Evolutionary conservation across 2,797 vertebrate species (phyloP), one percentile per base, ranked within the genome.

Genomic region (Sparus aurata): DNA sequence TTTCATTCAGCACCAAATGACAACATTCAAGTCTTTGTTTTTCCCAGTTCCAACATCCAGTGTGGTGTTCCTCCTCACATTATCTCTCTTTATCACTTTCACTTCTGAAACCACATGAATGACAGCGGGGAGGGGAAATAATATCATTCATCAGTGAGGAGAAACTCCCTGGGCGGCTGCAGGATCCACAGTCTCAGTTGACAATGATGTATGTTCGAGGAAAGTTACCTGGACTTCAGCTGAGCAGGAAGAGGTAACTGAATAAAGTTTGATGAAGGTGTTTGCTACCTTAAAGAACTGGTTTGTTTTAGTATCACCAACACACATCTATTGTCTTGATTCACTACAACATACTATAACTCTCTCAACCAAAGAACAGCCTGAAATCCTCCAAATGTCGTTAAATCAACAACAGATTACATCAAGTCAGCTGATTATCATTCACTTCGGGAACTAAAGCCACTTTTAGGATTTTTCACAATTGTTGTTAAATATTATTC

Each of bases 131-230:
- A 77, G 75, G 53, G 12, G 64, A 41, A 62, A 55, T 82, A 77
- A 87, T 75, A 66, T 75, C 58, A 81, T 85, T 69, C 70, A 58
- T 59, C 68, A n/a, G 65, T 10, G 78, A 43, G n/a, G 55, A 69
- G 67, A 55, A 69, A 55, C 77, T 88, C 80, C 75, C 70, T n/a
- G 65, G 76, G 79, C 16, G 66, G 67, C 79, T 46, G 64, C 70
- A 66, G 81, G 52, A 71, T 27, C 27, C 57, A 69, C 78, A 20
- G 58, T 2, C 55, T 67, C 55, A 55, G 69, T 20, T 82, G 88
- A 90, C 86, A 85, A 10, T 83, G 82, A 88, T 88, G 73, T 79
- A 83, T 82, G 82, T 60, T 70, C 12, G 0, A 23, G 50, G 53
- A 72, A 83, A 81, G 74, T 83, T 86, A 70, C 58, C 84, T 66